Evolutionary conservation across 2,797 vertebrate species (phyloP).

Genomic region (Allobates femoralis): DNA sequence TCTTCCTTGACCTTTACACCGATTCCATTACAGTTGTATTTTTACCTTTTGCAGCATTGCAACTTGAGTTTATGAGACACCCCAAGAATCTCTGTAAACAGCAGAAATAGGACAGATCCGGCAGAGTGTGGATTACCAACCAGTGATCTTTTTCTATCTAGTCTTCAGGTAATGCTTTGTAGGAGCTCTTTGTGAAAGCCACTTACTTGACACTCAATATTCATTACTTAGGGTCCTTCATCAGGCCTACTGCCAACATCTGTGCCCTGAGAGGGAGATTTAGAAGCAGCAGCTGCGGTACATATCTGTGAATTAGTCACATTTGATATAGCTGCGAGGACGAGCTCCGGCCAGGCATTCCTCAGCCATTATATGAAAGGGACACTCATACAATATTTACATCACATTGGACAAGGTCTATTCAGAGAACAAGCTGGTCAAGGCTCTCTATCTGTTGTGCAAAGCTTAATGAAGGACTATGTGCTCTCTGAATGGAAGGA

Average conservation of each 20-base stretch:
- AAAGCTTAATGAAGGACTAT: neutral
- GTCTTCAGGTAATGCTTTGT: neutral
- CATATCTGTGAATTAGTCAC: conserved; percentile 19
- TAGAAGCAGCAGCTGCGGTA: conserved; percentile 30
- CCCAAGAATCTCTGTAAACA: neutral
- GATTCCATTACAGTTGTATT: conserved; percentile 68
- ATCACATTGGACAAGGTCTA: neutral
- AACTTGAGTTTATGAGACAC: conserved; percentile 65
- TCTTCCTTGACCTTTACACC: conserved; percentile 67
- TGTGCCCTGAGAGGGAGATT: neutral
- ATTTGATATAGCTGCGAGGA: conserved; percentile 14
- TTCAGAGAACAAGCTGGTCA: neutral
- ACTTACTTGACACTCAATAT: conserved; percentile 39
- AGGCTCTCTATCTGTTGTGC: neutral
- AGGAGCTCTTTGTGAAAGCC: neutral
- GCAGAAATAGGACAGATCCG: neutral
- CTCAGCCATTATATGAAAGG: neutral
- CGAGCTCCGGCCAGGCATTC: conserved; percentile 14
- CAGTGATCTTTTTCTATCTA: neutral
- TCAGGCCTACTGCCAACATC: neutral
- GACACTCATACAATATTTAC: conserved; percentile 4
- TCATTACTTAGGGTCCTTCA: conserved; percentile 9
- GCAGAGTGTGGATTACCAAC: neutral
- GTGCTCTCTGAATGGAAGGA: neutral
- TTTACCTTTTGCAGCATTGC: conserved; percentile 74